Evolutionary conservation across 2,797 vertebrate species (phyloP).

Genomic region (Brotogeris chrysoptera): DNA sequence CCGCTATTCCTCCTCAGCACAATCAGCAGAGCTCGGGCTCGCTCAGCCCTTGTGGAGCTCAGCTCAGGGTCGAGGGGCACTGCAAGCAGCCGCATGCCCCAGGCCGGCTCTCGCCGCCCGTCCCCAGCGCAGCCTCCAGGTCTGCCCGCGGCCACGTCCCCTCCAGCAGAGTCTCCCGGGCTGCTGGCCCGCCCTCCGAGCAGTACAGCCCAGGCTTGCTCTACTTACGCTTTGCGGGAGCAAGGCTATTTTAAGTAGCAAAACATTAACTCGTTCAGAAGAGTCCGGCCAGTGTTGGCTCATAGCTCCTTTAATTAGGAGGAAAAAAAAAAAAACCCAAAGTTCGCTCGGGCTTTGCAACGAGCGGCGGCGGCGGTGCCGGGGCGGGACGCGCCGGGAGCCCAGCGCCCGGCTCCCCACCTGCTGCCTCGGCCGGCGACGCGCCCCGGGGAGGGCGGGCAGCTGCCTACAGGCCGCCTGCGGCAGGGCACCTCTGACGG

Average conservation of each 20-base stretch:
- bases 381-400: not conserved
- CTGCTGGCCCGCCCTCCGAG: not conserved
- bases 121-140: not conserved
- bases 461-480: not conserved
- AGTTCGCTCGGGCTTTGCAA: not conserved
- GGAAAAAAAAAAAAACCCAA: not conserved
- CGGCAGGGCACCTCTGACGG: not conserved
- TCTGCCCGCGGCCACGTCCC: not conserved
- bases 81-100: not conserved
- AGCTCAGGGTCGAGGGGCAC: not conserved
- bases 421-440: not conserved
- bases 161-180: not conserved
- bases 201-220: not conserved
- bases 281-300: not conserved
- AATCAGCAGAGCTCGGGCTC: not conserved
- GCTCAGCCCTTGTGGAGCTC: not conserved
- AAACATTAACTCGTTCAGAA: not conserved
- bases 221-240: conserved; percentile 11
- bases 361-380: not conserved
- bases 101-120: not conserved
- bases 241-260: not conserved
- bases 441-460: not conserved
- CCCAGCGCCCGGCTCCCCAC: not conserved
- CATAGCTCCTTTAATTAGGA: not conserved
- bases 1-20: not conserved